These are phyloP conservation scores for Tenebrio molitor DNA, from an alignment of 1,140 invertebrate genomes.

Conservation along the genomic window DNA sequence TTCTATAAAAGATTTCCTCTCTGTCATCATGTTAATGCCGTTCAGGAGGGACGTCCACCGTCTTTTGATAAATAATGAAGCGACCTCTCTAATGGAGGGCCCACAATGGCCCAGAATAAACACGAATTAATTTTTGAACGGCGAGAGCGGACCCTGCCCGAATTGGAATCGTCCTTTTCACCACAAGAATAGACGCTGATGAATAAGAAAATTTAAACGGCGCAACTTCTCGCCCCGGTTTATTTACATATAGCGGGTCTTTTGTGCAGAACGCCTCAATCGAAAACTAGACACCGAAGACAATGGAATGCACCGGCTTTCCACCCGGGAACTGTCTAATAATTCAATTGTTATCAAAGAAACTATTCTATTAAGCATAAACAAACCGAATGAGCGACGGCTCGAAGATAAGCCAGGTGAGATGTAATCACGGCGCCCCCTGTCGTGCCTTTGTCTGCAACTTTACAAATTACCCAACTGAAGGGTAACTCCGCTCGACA, in stretches of 20 bases:
- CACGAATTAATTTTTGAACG: slow-evolving; percentile 32
- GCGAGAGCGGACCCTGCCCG: background rate
- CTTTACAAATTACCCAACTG: slow-evolving; percentile 31
- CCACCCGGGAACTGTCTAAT: slow-evolving; percentile 6
- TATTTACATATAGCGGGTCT: background rate
- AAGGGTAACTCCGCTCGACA: background rate
- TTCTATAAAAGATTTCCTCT: slow-evolving; percentile 34
- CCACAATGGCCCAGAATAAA: slow-evolving; percentile 3
- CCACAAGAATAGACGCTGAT: background rate
- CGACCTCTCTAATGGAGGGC: background rate
- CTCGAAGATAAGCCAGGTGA: slow-evolving; percentile 42
- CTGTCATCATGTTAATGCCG: slow-evolving; percentile 22
- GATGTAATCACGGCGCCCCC: slow-evolving; percentile 40
- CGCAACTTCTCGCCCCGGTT: background rate
- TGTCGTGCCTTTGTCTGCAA: slow-evolving; percentile 38
- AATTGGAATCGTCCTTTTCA: background rate
- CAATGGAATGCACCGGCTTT: background rate
- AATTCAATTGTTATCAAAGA: slow-evolving; percentile 42
- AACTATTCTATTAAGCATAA: slow-evolving; percentile 46
- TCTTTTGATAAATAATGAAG: slow-evolving; percentile 33
- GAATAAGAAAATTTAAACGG: slow-evolving; percentile 13
- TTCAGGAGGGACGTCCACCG: slow-evolving; percentile 18
- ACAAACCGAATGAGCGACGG: slow-evolving; percentile 28
- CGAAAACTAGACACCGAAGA: background rate
- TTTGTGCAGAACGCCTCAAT: background rate